Evolutionary conservation across 1,140 invertebrate genomes (phyloP).

Genomic region (Drosophila equinoxialis): DNA sequence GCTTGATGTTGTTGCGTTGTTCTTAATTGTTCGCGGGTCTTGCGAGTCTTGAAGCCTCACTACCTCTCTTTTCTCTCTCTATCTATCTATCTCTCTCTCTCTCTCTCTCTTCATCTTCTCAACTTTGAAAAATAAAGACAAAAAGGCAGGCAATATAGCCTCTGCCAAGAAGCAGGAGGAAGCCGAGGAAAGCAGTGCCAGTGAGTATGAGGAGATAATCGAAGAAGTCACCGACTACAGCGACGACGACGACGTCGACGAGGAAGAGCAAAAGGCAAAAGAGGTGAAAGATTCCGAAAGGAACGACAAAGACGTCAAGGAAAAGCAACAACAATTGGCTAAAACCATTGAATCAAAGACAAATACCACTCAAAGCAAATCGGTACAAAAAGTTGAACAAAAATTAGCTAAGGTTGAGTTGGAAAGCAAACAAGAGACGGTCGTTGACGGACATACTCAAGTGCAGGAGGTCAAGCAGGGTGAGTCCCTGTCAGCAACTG

Average conservation of each 20-base stretch:
- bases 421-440: slow-evolving; percentile 31
- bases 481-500: slow-evolving; percentile 60
- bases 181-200: slow-evolving; percentile 76
- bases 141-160: slow-evolving; percentile 44
- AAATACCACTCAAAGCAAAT: slow-evolving; percentile 85
- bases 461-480: slow-evolving; percentile 49
- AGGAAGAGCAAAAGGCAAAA: slow-evolving; percentile 36
- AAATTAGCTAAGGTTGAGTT: slow-evolving; percentile 73
- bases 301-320: no score
- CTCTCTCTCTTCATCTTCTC: slow-evolving; percentile 18
- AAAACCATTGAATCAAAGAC: slow-evolving; percentile 71
- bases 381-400: slow-evolving; percentile 85
- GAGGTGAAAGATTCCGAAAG: slow-evolving; percentile 9
- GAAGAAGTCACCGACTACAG: slow-evolving; percentile 79
- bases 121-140: slow-evolving; percentile 54
- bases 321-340: slow-evolving; percentile 19
- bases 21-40: slow-evolving; percentile 20
- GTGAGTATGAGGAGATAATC: slow-evolving; percentile 82
- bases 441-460: slow-evolving; percentile 29
- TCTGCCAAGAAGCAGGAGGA: slow-evolving; percentile 49
- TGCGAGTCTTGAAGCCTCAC: neutral
- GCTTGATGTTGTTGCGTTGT: slow-evolving; percentile 38
- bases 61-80: slow-evolving; percentile 15
- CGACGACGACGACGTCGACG: slow-evolving; percentile 50
- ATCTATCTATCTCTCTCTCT: neutral